These are phyloP conservation scores for Xiphydria camelus DNA, from an alignment of 2,888 invertebrate genomes.

Conservation along the genomic window DNA sequence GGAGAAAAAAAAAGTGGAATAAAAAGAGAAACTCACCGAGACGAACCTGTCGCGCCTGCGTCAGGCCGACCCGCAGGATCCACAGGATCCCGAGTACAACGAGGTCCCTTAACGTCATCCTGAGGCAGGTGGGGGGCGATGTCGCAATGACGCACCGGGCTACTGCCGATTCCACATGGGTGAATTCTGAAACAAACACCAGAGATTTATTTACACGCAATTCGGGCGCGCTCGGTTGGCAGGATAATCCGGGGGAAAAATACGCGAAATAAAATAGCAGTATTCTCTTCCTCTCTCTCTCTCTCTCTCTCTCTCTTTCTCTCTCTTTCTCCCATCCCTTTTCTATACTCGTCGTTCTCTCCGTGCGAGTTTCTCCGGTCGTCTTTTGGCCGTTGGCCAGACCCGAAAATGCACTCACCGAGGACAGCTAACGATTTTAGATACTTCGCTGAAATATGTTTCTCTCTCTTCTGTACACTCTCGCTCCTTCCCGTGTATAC, in stretches of 20 bases:
- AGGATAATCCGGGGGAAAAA: constrained; percentile 8
- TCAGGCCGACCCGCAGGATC: constrained; percentile 32
- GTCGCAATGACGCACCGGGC: constrained; percentile 16
- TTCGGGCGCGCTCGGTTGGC: not conserved
- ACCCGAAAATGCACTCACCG: constrained; percentile 16
- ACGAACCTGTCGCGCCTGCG: constrained; percentile 34
- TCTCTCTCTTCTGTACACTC: no score
- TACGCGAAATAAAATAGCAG: constrained; percentile 7
- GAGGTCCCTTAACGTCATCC: constrained; percentile 41
- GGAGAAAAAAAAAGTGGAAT: no score
- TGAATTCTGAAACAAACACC: constrained; percentile 33
- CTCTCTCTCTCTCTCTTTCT: not conserved
- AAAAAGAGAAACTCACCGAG: constrained; percentile 47
- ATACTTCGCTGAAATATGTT: constrained; percentile 29
- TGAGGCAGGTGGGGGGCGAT: constrained; percentile 26
- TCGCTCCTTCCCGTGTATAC: not conserved
- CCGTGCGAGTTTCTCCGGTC: not conserved
- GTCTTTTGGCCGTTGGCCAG: constrained; percentile 12
- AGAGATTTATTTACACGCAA: not conserved
- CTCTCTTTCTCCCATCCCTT: not conserved
- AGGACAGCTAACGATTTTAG: constrained; percentile 26
- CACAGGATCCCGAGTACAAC: constrained; percentile 38
- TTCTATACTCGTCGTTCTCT: not conserved
- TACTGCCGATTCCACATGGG: constrained; percentile 38
- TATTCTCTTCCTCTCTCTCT: no score